phyloP scores from a whole-genome alignment of 2,888 invertebrate species.

The Tenthredo notha region DNA sequence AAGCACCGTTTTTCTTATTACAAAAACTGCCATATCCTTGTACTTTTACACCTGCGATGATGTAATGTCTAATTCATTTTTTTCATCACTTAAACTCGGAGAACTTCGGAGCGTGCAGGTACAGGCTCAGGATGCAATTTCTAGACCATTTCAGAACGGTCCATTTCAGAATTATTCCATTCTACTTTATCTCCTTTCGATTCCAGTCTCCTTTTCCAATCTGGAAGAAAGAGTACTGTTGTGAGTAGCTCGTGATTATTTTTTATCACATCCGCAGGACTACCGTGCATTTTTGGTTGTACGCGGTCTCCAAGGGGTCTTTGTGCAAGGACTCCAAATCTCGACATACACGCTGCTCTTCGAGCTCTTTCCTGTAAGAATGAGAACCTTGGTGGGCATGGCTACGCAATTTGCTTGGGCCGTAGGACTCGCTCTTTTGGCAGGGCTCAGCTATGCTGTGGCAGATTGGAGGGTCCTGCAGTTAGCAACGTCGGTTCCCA shows the following conservation, averaged over 20 bases:
- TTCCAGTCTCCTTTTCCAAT: background rate
- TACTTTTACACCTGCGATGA: background rate
- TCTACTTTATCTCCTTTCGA: background rate
- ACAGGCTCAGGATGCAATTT: background rate
- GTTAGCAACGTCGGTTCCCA: constrained; percentile 79
- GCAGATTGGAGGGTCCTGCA: constrained; percentile 80
- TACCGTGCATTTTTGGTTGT: constrained; percentile 75
- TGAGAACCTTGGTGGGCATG: constrained; percentile 78
- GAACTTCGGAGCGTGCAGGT: background rate
- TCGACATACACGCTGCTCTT: constrained; percentile 79
- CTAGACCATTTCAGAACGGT: background rate
- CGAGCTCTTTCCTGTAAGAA: constrained; percentile 78
- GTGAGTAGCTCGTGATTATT: background rate
- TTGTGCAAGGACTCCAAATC: constrained; percentile 79
- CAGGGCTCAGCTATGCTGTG: constrained; percentile 77
- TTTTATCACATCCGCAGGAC: constrained; percentile 65
- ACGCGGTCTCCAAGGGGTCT: constrained; percentile 77
- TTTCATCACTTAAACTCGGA: background rate
- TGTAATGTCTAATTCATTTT: background rate
- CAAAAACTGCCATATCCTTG: background rate
- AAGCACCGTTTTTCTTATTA: background rate
- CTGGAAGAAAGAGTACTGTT: background rate
- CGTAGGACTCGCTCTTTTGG: constrained; percentile 77
- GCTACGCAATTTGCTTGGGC: constrained; percentile 79
- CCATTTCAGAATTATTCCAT: too few relatives aligned